These are phyloP conservation scores for Cyanoramphus novaezelandiae DNA, from an alignment of 2,113 vertebrate species.

Conservation along the genomic window DNA sequence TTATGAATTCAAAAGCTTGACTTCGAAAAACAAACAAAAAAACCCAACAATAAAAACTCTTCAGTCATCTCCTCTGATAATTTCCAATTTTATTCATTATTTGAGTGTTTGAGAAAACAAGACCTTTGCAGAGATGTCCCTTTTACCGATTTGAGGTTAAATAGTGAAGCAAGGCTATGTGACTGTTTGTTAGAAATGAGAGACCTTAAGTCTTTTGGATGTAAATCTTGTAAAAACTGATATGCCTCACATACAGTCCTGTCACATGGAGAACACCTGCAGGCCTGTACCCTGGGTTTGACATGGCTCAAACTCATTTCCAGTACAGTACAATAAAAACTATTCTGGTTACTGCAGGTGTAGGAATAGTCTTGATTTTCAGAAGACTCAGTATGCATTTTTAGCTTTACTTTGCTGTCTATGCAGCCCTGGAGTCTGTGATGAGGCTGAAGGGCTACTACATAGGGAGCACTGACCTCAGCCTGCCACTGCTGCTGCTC, in stretches of 20 bases:
- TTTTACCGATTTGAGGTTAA: background rate
- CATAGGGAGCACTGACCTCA: background rate
- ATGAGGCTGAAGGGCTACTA: background rate
- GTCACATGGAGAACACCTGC: background rate
- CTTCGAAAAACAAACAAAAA: background rate
- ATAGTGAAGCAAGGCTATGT: background rate
- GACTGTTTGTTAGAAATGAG: background rate
- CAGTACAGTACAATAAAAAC: background rate
- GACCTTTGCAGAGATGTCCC: background rate
- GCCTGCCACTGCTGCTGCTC: background rate
- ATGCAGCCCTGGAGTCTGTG: background rate
- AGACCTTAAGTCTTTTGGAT: background rate
- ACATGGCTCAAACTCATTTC: background rate
- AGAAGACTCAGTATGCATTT: background rate
- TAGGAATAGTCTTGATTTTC: background rate
- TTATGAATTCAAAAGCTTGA: background rate
- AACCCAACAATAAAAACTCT: accelerated
- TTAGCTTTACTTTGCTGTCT: background rate
- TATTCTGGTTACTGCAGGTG: background rate
- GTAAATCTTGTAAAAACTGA: background rate
- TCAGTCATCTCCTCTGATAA: background rate
- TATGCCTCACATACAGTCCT: background rate
- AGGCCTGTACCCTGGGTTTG: background rate
- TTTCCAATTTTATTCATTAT: background rate
- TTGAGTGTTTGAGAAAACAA: background rate